Conservation (phyloP, 2,113 vertebrate species). For the Acanthisitta chloris region DNA sequence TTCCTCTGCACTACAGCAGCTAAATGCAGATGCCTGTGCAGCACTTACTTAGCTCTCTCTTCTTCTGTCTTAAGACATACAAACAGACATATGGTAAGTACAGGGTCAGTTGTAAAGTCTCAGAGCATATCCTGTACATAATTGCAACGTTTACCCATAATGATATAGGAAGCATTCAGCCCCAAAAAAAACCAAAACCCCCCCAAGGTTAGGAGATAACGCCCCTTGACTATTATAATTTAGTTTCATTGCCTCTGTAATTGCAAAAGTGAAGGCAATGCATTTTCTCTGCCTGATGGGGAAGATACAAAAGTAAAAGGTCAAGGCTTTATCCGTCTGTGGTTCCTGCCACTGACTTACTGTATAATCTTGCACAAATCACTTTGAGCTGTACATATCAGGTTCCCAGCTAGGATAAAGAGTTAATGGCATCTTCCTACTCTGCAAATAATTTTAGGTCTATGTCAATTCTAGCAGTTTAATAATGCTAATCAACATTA, state of each 20-base stretch:
- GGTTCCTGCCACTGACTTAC: not conserved
- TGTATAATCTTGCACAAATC: not conserved
- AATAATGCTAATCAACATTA: not conserved
- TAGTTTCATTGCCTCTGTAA: constrained; percentile 21
- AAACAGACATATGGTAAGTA: not conserved
- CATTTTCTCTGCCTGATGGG: constrained; percentile 10
- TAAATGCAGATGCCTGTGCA: not conserved
- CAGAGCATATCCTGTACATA: not conserved
- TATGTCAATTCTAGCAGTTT: not conserved
- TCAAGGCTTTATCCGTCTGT: not conserved
- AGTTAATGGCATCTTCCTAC: not conserved
- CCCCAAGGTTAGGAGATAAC: not conserved
- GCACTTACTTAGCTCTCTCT: not conserved
- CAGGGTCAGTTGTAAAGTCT: not conserved
- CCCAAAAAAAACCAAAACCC: not conserved
- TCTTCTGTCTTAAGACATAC: not conserved
- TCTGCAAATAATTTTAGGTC: not conserved
- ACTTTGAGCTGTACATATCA: not conserved
- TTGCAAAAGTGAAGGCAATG: constrained; percentile 9
- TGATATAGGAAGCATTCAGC: not conserved
- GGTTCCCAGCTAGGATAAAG: not conserved
- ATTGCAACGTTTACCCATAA: constrained; percentile 25
- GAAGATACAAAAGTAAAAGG: not conserved
- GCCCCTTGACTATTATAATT: constrained; percentile 1
- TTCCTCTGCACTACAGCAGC: not conserved